Percentiles rank a stretch among this genome's conserved stretches.
phyloP scores from a whole-genome alignment of 2,888 invertebrate species.

The Rosalia funebris region DNA sequence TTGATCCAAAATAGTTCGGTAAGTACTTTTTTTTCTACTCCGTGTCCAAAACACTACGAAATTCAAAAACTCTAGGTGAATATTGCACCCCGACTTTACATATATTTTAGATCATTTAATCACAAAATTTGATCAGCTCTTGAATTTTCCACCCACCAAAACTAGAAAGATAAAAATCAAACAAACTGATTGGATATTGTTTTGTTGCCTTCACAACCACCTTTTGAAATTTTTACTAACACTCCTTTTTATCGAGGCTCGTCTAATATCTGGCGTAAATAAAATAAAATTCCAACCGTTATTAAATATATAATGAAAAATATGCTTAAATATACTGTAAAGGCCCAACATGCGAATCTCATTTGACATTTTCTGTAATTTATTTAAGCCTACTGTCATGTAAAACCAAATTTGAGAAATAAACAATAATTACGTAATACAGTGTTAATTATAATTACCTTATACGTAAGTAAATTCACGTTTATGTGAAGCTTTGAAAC shows the following conservation, averaged over 20 bases:
- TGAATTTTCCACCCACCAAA: slow-evolving; percentile 46
- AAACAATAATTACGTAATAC: neutral
- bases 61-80: neutral
- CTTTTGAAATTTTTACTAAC: slow-evolving; percentile 14
- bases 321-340: slow-evolving; percentile 32
- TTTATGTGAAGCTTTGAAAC: too few species aligned
- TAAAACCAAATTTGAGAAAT: neutral
- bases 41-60: slow-evolving; percentile 35
- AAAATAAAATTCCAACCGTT: slow-evolving; percentile 24
- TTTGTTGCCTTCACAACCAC: slow-evolving; percentile 52
- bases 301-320: slow-evolving; percentile 29
- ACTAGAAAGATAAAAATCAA: slow-evolving; percentile 50
- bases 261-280: slow-evolving; percentile 29
- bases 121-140: slow-evolving; percentile 37
- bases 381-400: slow-evolving; percentile 16
- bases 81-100: neutral
- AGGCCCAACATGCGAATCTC: slow-evolving; percentile 28
- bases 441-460: slow-evolving; percentile 2
- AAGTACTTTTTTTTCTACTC: slow-evolving; percentile 35
- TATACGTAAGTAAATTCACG: too few species aligned
- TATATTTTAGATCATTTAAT: slow-evolving; percentile 35
- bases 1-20: slow-evolving; percentile 17
- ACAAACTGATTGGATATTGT: slow-evolving; percentile 54
- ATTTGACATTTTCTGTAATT: slow-evolving; percentile 28
- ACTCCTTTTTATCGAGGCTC: slow-evolving; percentile 8